Evolutionary conservation across 2,888 invertebrate genomes (phyloP).

Genomic region (Tipula confusa): DNA sequence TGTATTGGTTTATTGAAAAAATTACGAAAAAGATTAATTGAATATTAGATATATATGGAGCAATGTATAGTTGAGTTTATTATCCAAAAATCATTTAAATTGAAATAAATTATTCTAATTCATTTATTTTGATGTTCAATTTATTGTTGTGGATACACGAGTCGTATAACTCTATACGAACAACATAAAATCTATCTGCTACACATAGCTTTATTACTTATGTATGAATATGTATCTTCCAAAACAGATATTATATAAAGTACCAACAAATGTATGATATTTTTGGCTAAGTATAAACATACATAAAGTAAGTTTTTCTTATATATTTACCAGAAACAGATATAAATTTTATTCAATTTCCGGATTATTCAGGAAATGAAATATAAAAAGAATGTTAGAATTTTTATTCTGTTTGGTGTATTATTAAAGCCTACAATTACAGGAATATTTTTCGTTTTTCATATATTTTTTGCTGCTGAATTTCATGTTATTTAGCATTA

Average conservation of each 20-base stretch:
- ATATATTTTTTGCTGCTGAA: not conserved
- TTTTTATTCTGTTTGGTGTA: not conserved
- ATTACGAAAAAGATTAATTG: not conserved
- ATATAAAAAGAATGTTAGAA: not conserved
- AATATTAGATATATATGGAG: not conserved
- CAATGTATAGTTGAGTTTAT: not conserved
- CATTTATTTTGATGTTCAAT: conserved; percentile 25
- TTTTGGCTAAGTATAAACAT: not conserved
- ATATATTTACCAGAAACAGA: not conserved
- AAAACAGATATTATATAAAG: not conserved
- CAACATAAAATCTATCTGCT: no score
- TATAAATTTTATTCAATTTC: conserved; percentile 14
- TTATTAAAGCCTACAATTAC: not conserved
- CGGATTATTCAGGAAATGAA: conserved; percentile 12
- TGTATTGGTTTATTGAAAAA: conserved; percentile 15
- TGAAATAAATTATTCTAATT: conserved; percentile 20
- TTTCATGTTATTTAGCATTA: not conserved
- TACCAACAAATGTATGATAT: not conserved
- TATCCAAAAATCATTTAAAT: conserved; percentile 17
- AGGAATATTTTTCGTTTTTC: not conserved
- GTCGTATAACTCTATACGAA: no score
- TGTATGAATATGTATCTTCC: not conserved
- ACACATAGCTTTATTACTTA: no score
- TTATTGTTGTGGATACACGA: not conserved
- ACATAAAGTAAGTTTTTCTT: not conserved